These are phyloP conservation scores for Deilephila elpenor DNA, from an alignment of 2,888 invertebrate species.

Conservation along the genomic window DNA sequence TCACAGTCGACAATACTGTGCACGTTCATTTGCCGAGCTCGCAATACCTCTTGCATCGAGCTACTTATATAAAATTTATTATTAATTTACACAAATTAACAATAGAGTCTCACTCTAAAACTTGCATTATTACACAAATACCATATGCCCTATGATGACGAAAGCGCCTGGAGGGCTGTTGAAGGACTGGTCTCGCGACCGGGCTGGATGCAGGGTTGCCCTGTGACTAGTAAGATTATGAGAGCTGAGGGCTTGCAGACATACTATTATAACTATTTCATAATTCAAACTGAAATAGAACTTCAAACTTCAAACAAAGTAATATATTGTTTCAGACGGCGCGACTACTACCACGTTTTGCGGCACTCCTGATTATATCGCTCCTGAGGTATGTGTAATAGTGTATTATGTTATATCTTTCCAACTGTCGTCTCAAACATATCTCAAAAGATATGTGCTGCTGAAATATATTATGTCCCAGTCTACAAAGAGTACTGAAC, in stretches of 20 bases:
- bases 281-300: too few relatives aligned
- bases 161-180: constrained; percentile 42
- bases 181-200: constrained; percentile 14
- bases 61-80: too few relatives aligned
- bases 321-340: constrained; percentile 85
- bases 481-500: too few relatives aligned
- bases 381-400: constrained; percentile 90
- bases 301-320: background rate
- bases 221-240: constrained; percentile 48
- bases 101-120: too few relatives aligned
- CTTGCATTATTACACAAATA: background rate
- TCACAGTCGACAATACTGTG: too few relatives aligned
- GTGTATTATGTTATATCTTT: background rate
- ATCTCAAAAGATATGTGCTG: too few relatives aligned
- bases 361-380: constrained; percentile 99
- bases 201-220: constrained; percentile 41
- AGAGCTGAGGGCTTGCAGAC: constrained; percentile 43
- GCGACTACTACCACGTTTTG: constrained; percentile 98
- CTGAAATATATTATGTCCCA: too few relatives aligned
- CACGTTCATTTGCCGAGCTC: too few relatives aligned
- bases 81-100: too few relatives aligned
- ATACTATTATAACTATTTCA: background rate
- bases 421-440: too few relatives aligned
- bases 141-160: constrained; percentile 29
- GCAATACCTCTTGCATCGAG: too few relatives aligned